Percentiles rank a stretch among this genome's conserved stretches.
Evolutionary conservation across 2,797 vertebrate species (phyloP).

Genomic region (Parauchenoglanis punctatus): DNA sequence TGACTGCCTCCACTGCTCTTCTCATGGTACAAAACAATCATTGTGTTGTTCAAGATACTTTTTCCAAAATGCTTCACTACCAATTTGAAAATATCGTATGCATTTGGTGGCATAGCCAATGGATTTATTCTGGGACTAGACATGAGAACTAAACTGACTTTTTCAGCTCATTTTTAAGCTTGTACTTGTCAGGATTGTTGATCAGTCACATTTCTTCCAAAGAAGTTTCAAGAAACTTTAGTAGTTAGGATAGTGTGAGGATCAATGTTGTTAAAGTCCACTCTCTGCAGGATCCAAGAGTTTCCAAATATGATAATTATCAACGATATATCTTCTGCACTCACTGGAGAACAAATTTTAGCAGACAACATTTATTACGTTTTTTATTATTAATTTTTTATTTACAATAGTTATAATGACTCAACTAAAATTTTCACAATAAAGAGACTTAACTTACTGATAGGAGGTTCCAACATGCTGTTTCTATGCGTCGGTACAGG

Average conservation of each 20-base stretch:
- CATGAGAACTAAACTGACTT: constrained; percentile 33
- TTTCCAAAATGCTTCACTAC: constrained; percentile 46
- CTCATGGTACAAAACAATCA: constrained; percentile 36
- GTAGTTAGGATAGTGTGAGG: too few species aligned
- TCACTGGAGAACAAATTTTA: too few species aligned
- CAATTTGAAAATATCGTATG: constrained; percentile 1
- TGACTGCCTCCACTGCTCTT: too few species aligned
- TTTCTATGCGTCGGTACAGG: background rate
- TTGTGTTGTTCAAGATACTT: constrained; percentile 36
- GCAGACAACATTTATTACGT: too few species aligned
- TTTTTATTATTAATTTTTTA: too few species aligned
- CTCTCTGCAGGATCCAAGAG: too few species aligned
- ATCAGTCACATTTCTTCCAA: constrained; percentile 29
- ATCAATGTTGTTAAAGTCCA: too few species aligned
- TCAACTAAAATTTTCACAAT: too few species aligned
- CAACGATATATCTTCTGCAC: too few species aligned
- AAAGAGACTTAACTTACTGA: background rate
- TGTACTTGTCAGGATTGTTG: constrained; percentile 36
- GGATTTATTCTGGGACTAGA: background rate
- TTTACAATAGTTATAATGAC: too few species aligned
- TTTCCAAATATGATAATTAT: too few species aligned
- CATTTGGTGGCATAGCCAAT: background rate
- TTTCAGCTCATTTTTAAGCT: background rate
- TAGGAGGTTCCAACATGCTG: background rate
- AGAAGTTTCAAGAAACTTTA: too few species aligned